Base-by-base conservation (phyloP, 2,888 invertebrate genomes). In the Amphimallon solstitiale region DNA sequence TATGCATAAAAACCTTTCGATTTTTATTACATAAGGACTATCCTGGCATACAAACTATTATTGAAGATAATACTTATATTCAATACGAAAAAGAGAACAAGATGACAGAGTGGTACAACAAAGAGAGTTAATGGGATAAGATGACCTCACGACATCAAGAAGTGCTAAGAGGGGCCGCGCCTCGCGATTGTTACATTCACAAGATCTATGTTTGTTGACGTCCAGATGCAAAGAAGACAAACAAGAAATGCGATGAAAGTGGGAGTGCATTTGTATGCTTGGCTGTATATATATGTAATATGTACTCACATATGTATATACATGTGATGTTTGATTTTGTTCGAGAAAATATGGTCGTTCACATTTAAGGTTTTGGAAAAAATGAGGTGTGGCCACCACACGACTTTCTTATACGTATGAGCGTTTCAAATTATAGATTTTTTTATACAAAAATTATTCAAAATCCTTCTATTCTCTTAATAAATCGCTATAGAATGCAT, bases 111-210 rank as follows among this genome's bases (percentile, higher is more conserved):
- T 12, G 35, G 35, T 51, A 7, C 9, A 43, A 38, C 46, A 56
- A 46, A 60, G 59, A 37, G 65, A 61, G 65, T 65, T 52, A 61
- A 63, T 60, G 60, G 56, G 52, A 69, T 63, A 67, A 66, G 60
- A 66, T 59, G 65, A 60, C 59, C 56, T 68, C 65, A 64, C 67
- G 61, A 64, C 48, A 63, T 64, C 63, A 68, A 66, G 68, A 63
- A 68, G 70, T 68, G 68, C 64, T 68, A 64, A 64, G 68, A 66
- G 65, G 64, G 70, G 64, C 70, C 70, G 69, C 69, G 63, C 69
- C 69, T 68, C 48, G 56, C 67, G 61, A 68, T 70, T 70, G 69
- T 70, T 59, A 45, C 54, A 63, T 40, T 45, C 43, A 59, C n/a
- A 59, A 52, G 63, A 52, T 52, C 21, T 43, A 17, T 63, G 54